phyloP scores from a whole-genome alignment of 2,888 invertebrate species.

The Eilema griseolum region DNA sequence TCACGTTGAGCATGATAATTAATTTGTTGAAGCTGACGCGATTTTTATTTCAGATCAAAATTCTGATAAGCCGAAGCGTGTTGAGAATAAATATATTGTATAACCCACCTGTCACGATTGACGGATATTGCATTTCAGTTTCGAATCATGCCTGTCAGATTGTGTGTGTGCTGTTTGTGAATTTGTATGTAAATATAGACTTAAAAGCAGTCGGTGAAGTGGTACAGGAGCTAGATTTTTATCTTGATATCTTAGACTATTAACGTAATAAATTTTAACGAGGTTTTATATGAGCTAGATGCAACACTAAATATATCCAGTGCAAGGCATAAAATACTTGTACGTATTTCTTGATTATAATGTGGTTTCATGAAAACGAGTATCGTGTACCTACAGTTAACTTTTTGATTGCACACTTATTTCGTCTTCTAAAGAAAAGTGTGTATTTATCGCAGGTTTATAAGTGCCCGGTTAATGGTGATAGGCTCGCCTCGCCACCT shows the following conservation, averaged over 20 bases:
- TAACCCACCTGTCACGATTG: conserved; percentile 16
- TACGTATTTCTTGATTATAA: too few species aligned
- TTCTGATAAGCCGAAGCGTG: conserved; percentile 23
- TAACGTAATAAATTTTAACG: background rate
- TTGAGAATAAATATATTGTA: conserved; percentile 22
- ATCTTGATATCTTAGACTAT: background rate
- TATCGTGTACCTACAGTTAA: too few species aligned
- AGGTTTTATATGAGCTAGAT: too few species aligned
- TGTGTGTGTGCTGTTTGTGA: background rate
- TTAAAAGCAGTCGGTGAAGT: background rate
- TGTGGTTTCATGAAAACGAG: too few species aligned
- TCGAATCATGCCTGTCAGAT: conserved; percentile 2
- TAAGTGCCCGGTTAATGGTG: too few species aligned
- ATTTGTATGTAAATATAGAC: background rate
- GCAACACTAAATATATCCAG: too few species aligned
- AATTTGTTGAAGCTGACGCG: conserved; percentile 46
- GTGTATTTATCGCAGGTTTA: too few species aligned
- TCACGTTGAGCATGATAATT: conserved; percentile 46
- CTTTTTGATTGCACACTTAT: too few species aligned
- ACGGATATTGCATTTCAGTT: conserved; percentile 15
- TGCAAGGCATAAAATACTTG: too few species aligned
- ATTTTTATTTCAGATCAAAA: conserved; percentile 43
- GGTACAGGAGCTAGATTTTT: background rate
- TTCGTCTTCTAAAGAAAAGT: too few species aligned
- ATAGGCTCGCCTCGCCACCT: too few species aligned